Evolutionary conservation across 2,113 vertebrate genomes (phyloP).

Genomic region (Campylomormyrus numenius): DNA sequence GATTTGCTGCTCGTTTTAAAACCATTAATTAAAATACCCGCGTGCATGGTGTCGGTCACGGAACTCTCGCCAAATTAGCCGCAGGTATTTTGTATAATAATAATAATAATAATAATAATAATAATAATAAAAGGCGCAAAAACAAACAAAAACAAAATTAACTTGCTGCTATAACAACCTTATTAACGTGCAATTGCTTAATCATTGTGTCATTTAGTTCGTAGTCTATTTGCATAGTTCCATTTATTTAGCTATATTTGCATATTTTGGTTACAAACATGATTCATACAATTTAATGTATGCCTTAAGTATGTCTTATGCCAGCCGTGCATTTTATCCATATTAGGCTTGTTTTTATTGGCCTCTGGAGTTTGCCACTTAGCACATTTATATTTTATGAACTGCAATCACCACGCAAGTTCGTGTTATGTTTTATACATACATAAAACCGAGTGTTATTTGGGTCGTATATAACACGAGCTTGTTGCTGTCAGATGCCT

Average conservation of each 20-base stretch:
- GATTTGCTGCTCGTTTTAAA: background rate
- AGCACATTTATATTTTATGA: background rate
- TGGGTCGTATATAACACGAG: background rate
- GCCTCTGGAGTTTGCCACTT: background rate
- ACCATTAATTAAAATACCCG: background rate
- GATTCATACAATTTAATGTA: background rate
- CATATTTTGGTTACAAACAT: background rate
- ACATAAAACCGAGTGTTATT: background rate
- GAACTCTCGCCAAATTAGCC: background rate
- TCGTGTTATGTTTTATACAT: background rate
- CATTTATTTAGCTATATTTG: background rate
- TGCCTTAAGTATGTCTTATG: background rate
- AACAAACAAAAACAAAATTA: background rate
- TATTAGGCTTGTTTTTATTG: background rate
- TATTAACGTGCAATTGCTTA: background rate
- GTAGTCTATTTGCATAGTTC: background rate
- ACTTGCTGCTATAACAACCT: background rate
- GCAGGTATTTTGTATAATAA: background rate
- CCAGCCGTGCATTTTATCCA: background rate
- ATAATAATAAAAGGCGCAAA: background rate
- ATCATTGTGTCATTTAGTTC: background rate
- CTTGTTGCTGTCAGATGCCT: background rate
- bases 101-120: background rate
- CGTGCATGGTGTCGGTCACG: background rate
- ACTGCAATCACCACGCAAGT: background rate